Evolutionary conservation across 2,888 invertebrate genomes (phyloP), one percentile per base, ranked within the genome.

Genomic region (Troides aeacus): DNA sequence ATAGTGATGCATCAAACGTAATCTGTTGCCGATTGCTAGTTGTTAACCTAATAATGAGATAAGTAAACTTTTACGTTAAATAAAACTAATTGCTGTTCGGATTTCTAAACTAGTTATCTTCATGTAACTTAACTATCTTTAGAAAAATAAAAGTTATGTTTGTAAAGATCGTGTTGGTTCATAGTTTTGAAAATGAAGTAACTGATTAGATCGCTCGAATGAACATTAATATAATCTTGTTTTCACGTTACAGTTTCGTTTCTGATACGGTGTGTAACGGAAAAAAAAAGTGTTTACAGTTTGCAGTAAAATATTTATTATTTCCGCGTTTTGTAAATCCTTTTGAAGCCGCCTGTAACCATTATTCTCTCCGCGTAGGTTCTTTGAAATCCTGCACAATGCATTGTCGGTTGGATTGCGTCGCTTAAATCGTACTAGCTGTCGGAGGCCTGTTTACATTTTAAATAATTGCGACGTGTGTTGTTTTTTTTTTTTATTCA

Each of bases 331-430:
- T 64, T 62, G 61, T 56, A 69, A 64, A 64, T 64, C 69, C 64
- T 57, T 64, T 56, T 57, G 69, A 69, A 69, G 39, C 69, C 61
- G 61, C 46, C 57, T 64, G 36, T 39, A 69, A 56, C 64, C 64
- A 61, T 69, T 61, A 64, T 69, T 69, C 61, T 69, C 56, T 61
- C 56, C 61, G 46, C 61, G 56, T 42, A 64, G 61, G 64, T 69
- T 69, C 69, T 69, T 69, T 69, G 60, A 68, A 68, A 68, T 60
- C 64, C 58, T 68, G 68, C 53, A 68, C 68, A 68, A 68, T 68
- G 60, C 69, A 69, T 69, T 69, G 69, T 64, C 56, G 64, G 64
- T 69, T 46, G 64, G 69, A 64, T 69, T 61, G 61, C 56, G 60
- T 61, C 46, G 61, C 57, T 69, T 69, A 69, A 64, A 69, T 30